Base-by-base conservation (phyloP, 1,140 invertebrate species). In the Microplitis demolitor region DNA sequence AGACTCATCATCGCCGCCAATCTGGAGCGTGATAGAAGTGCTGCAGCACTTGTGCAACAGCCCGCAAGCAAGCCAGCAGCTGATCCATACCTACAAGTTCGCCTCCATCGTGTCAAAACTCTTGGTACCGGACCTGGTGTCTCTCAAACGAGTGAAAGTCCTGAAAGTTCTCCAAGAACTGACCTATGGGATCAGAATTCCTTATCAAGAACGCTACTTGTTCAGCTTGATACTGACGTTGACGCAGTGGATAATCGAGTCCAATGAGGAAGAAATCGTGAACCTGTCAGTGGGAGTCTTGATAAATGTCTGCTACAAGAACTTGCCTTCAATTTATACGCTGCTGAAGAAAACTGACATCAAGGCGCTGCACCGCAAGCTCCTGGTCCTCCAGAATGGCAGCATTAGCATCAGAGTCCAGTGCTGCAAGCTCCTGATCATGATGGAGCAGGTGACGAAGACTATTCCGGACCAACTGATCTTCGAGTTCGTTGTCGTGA, bases 301-400 rank as follows among this genome's bases (percentile, higher is more conserved):
- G n/a, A 90, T 92, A 1, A 93, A 93, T 86, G 82, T 93, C 11
- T 93, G 91, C 78, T 91, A 92, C 76, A 91, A 91, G 74, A 93
- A 93, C 84, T 78, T 91, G 67, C 89, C 91, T 4, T 91, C 90
- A 2, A 87, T 92, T 34, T 91, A 92, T 76, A 89, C 89, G 0
- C 83, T 93, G 3, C 90, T 91, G 86, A 87, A 89, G 63, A 89
- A 87, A 54, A 88, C 92, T 0, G 90, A 93, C 78, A 90, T 89
- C 3, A 92, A 92, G 83, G 85, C 88, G 45, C 89, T 91, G 74
- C 74, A 90, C 9, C 83, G 85, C 45, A 89, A 88, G 73, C 84
- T 92, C 51, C 83, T 92, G 11, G 89, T 85, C 69, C 84, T 91
- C 37, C 84, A 88, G 62, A 80, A 78, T 9, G 82, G 81, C 4